Evolutionary conservation across 2,113 vertebrate genomes (phyloP), one percentile per base, ranked within the genome.

Genomic region (Zosterops japonicus): DNA sequence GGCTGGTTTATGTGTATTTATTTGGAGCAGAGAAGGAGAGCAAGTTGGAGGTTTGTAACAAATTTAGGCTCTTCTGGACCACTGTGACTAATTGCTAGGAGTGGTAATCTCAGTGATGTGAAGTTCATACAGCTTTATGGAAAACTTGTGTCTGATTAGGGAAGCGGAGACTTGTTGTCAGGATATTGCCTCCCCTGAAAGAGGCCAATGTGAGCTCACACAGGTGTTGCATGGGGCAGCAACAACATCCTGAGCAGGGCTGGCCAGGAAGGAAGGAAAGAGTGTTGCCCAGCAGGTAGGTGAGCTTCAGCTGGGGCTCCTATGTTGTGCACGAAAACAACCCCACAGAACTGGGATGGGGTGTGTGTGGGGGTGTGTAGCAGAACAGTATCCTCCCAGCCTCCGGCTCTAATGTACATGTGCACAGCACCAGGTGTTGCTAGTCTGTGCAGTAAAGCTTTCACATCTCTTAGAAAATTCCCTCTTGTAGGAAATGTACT

Each of bases 171-270:
- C 9, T 10, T 71, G 12, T 80, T 72, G 50, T 18, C 14, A 36
- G 35, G 24, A 7, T 81, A 28, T 31, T 70, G 22, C n/a, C 11
- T 64, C 5, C 6, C 5, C 49, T 59, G 7, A 59, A 44, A 47
- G 35, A 71, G 39, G 29, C 36, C 2, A 3, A 0, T 8, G 3
- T 55, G 65, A 50, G 13, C 29, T 76, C 2, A 0, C 17, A 15
- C 11, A 13, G n/a, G 21, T 46, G 55, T 25, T 61, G 13, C 29
- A 2, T 2, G 4, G 8, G 6, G 15, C 28, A 49, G 28, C 50
- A 35, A 2, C 24, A 72, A 2, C 14, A 11, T 25, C 6, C 10
- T 46, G 39, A 28, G 15, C n/a, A 25, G 69, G 29, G n/a, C 28
- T 63, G 35, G 10, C 31, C 24, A 10, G 44, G 44, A 77, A 53